Percentiles rank a stretch among this genome's conserved stretches.
Conservation (phyloP, 2,888 invertebrate genomes). For the Pristionchus maxplancki region DNA sequence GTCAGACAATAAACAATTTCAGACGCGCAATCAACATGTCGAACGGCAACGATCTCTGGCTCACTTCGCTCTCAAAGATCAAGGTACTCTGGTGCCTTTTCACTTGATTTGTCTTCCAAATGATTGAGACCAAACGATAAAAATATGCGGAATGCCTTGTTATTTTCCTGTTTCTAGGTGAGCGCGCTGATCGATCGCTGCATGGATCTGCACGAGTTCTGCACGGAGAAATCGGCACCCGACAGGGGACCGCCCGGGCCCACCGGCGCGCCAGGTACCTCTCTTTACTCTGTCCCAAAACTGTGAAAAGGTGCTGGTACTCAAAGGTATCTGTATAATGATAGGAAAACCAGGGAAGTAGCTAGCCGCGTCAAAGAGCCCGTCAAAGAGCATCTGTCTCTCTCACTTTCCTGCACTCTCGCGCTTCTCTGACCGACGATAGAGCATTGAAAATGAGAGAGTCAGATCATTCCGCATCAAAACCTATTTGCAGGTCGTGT, state of each 20-base stretch:
- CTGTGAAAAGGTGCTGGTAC: too few species aligned
- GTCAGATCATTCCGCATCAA: too few species aligned
- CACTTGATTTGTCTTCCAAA: not conserved
- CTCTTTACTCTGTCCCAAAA: not conserved
- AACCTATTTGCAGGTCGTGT: conserved; percentile 8
- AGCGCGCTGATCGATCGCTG: conserved; percentile 74
- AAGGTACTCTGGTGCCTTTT: conserved; percentile 52
- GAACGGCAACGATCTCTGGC: conserved; percentile 60
- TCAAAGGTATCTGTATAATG: too few species aligned
- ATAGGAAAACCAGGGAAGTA: too few species aligned
- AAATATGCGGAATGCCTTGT: too few species aligned
- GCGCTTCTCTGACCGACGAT: too few species aligned
- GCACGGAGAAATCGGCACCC: conserved; percentile 67
- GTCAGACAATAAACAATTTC: not conserved
- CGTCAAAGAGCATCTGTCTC: too few species aligned
- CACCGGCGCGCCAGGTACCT: conserved; percentile 62
- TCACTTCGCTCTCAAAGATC: conserved; percentile 66
- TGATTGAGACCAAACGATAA: too few species aligned
- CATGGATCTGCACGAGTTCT: conserved; percentile 74
- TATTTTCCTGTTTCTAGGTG: too few species aligned
- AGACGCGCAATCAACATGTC: conserved; percentile 41
- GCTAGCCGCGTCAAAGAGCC: too few species aligned
- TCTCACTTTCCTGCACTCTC: too few species aligned
- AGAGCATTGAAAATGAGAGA: too few species aligned
- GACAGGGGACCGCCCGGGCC: conserved; percentile 57